Base-by-base conservation (phyloP, 2,888 invertebrate genomes). In the Lasioglossum marginatum region DNA sequence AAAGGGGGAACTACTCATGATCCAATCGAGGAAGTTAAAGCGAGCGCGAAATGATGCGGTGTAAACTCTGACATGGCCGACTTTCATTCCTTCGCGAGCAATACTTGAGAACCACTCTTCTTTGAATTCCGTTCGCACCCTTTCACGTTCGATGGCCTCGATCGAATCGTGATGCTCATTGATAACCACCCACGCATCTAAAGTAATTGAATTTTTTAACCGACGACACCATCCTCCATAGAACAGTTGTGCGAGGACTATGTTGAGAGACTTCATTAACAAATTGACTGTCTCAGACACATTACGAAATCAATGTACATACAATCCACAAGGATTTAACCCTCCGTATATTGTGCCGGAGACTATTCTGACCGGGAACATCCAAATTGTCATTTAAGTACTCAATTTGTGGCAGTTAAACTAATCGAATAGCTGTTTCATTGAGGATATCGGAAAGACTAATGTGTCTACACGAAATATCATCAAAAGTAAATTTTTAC, bases 1-100 rank as follows among this genome's bases (percentile, higher is more conserved):
- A 71, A 76, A 72, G 78, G 79, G 76, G 86, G 87, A 87, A 88
- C 81, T 90, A 89, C 88, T 92, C 91, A 90, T 91, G 90, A 92
- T 93, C 92, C 92, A 92, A 93, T 93, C 92, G 92, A 79, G 86
- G 85, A 90, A 93, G 93, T 93, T 93, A 91, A 92, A 93, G 92
- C 92, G 93, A 92, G 92, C 92, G 92, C 92, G 91, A 93, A 93
- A 93, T 92, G 92, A 93, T 90, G 89, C 89, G 87, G 90, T 89
- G 88, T 77, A 80, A 85, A 84, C 83, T 80, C 71, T 14, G 37
- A 34, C 76, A 31, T 40, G 31, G 83, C 85, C 73, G 75, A 86
- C 81, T 81, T 82, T 83, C 83, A 80, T 57, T 77, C 85, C 82
- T 71, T 81, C 76, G 37, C 37, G 68, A 79, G 76, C 60, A 70